Conservation (phyloP, 2,797 vertebrate genomes). For the Crocodylus rhombifer region DNA sequence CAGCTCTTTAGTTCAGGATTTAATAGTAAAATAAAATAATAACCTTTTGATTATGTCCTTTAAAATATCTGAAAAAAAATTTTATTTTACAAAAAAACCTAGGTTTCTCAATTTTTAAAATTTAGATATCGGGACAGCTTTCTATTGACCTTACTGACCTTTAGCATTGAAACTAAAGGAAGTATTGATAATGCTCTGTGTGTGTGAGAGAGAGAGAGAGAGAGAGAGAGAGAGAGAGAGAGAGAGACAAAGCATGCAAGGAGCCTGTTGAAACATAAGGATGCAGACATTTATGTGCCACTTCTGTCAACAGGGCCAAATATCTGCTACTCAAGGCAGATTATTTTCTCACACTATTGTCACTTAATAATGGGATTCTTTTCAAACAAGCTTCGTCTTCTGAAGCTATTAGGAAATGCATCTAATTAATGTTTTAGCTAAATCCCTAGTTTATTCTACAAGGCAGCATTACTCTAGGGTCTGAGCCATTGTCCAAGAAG, state of each 20-base stretch:
- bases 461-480: constrained; percentile 17
- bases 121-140: constrained; percentile 47
- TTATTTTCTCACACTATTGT: constrained; percentile 68
- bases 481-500: neutral
- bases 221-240: neutral
- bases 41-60: constrained; percentile 30
- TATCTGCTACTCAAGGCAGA: constrained; percentile 69
- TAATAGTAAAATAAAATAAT: constrained; percentile 18
- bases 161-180: constrained; percentile 44
- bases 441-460: constrained; percentile 1
- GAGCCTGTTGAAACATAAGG: constrained; percentile 68
- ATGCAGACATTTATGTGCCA: constrained; percentile 63
- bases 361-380: constrained; percentile 21
- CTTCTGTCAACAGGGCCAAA: constrained; percentile 66
- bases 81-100: constrained; percentile 57
- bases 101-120: constrained; percentile 11
- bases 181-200: constrained; percentile 32
- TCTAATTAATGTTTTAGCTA: constrained; percentile 64
- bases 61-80: constrained; percentile 49
- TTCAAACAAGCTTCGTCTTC: constrained; percentile 53
- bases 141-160: constrained; percentile 47
- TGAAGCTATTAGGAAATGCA: constrained; percentile 65
- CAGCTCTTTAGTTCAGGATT: constrained; percentile 62
- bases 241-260: constrained; percentile 13
- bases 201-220: neutral